A percentile compares a stretch with the other conserved stretches of the same genome.
Evolutionary conservation across 2,797 vertebrate genomes (phyloP).

Genomic region (Morelia viridis): DNA sequence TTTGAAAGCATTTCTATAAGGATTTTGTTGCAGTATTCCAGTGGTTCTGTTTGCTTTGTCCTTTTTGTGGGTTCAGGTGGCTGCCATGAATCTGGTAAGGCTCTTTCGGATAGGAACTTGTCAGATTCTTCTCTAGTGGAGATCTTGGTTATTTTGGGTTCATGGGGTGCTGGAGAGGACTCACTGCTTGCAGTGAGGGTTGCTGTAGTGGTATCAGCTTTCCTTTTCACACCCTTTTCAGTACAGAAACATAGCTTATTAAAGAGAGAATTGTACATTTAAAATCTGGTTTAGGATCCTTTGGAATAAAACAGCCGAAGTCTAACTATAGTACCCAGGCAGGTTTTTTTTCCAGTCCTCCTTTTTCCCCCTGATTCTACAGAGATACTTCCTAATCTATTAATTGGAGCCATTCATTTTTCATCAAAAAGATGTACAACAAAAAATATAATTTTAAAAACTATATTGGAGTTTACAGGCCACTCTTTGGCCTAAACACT

Average conservation of each 20-base stretch:
- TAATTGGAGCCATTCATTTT: neutral
- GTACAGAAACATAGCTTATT: conserved; percentile 63
- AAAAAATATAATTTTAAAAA: no score
- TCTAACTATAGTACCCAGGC: neutral
- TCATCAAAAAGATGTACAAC: neutral
- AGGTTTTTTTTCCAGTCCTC: neutral
- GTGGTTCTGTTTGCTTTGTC: conserved; percentile 73
- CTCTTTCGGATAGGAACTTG: conserved; percentile 76
- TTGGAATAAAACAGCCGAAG: neutral
- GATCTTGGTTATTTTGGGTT: conserved; percentile 63
- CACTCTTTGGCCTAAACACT: neutral
- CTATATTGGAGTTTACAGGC: neutral
- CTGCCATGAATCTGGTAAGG: conserved; percentile 73
- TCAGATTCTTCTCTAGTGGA: conserved; percentile 60
- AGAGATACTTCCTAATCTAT: neutral
- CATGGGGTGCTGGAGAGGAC: conserved; percentile 54
- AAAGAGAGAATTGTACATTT: neutral
- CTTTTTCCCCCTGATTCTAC: neutral
- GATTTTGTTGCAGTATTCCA: conserved; percentile 81
- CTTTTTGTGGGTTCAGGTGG: conserved; percentile 67
- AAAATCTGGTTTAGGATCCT: neutral
- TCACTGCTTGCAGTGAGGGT: conserved; percentile 67
- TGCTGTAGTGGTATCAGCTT: conserved; percentile 78
- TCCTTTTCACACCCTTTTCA: conserved; percentile 86
- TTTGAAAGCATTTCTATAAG: conserved; percentile 89